Base-by-base conservation (phyloP, 2,797 vertebrate species). In the Podarcis lilfordi region DNA sequence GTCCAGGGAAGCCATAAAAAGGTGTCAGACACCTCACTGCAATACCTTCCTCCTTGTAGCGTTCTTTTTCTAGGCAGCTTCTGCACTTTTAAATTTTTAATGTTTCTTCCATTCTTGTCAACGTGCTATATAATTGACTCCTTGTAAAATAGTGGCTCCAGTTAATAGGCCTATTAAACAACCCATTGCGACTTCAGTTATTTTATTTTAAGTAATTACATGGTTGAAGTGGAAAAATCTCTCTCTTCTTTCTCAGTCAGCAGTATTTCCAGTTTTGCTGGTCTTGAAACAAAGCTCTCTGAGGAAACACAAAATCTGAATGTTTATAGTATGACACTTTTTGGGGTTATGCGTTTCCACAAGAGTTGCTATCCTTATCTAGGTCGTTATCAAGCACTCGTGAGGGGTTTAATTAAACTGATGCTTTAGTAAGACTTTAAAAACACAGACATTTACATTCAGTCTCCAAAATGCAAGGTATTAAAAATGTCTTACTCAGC, bases 191-290 rank as follows among this genome's bases (percentile, higher is more conserved):
- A 89, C 77, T 78, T 78, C 29, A 5, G 11, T 81, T 88, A 77
- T 89, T 87, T 87, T 87, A 82, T 86, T 78, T 77, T 87, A 93
- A 89, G 86, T 87, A 87, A 90, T 90, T 90, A 89, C 79, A 89
- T 90, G 83, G 74, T 82, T 71, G 83, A 78, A 86, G 66, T 78
- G 85, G 85, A 89, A 89, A 64, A 82, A 89, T 78, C 55, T 55
- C 74, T 89, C 9, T 29, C 59, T 77, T 81, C 74, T 82, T 75
- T 81, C 81, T 37, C 82, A 68, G 82, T 82, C 72, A 80, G 43
- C 87, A 15, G 2, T 45, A 89, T 81, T 81, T 77, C 64, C 88
- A 19, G 1, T 89, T 90, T 92, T 90, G 89, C 86, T 84, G 29
- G n/a, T 37, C 84, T 86, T 78, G 59, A 84, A 91, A 86, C 78